phyloP scores from a whole-genome alignment of 2,888 invertebrate genomes.

The Metellina segmentata region DNA sequence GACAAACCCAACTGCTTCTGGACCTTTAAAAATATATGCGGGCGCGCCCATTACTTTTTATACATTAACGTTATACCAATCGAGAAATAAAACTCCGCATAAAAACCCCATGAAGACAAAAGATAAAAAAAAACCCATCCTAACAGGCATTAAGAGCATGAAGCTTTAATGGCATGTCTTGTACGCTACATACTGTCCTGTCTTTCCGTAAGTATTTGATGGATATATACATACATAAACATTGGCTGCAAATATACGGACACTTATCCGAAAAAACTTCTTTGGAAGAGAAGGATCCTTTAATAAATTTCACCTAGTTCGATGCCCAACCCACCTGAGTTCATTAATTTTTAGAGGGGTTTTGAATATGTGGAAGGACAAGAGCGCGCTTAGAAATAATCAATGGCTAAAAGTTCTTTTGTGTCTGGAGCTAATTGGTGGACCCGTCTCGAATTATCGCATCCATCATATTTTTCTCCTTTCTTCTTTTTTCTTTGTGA shows the following conservation, averaged over 20 bases:
- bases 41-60: slow-evolving; percentile 50
- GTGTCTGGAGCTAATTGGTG: slow-evolving; percentile 51
- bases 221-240: slow-evolving; percentile 74
- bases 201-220: slow-evolving; percentile 58
- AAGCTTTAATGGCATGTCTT: slow-evolving; percentile 45
- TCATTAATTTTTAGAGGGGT: slow-evolving; percentile 69
- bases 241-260: slow-evolving; percentile 27
- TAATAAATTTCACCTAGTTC: slow-evolving; percentile 64
- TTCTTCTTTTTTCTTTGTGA: neutral
- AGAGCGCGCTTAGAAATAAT: slow-evolving; percentile 33
- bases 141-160: slow-evolving; percentile 60
- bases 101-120: neutral
- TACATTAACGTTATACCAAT: slow-evolving; percentile 35
- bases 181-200: slow-evolving; percentile 7
- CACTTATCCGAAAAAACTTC: slow-evolving; percentile 20
- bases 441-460: neutral
- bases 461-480: slow-evolving; percentile 10
- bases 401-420: slow-evolving; percentile 35
- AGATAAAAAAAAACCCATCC: slow-evolving; percentile 11
- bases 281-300: slow-evolving; percentile 39
- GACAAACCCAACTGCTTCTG: slow-evolving; percentile 59
- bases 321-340: slow-evolving; percentile 61
- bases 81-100: slow-evolving; percentile 26
- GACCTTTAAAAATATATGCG: slow-evolving; percentile 51
- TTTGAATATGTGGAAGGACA: slow-evolving; percentile 27